Evolutionary conservation across 2,888 invertebrate species (phyloP), one percentile per base, ranked within the genome.

Genomic region (Cheilosia scutellata): DNA sequence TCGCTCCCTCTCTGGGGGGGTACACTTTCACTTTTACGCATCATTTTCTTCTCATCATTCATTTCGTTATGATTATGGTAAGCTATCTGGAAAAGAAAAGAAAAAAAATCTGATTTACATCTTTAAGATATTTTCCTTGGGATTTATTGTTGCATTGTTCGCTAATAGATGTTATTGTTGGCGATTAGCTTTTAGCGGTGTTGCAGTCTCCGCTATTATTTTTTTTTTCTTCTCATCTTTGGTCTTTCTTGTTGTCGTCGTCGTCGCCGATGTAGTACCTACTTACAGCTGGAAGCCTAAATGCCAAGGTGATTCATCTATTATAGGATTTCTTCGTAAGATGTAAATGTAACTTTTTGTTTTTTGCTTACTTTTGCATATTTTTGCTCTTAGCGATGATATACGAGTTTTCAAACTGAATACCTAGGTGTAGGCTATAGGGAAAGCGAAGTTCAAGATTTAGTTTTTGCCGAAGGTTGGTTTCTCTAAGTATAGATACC

Each of bases 21-120:
- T 62, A 53, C 49, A 71, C 86, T 86, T 86, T 86, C 86, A 86
- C 86, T 86, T 82, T 77, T 82, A 82, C 86, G 86, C 86, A 86
- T 86, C 72, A 70, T 77, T 82, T 86, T 82, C 71, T 65, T 27
- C 42, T 37, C 82, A 82, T 86, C 76, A 68, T 31, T 86, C 82
- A 82, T 86, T 63, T 77, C 16, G 66, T 49, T 78, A 72, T 80
- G 80, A 82, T 76, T 76, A 72, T 62, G 72, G 66, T 5, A 58
- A 7, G 47, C 20, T 47, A 20, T 47, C 16, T 71, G 37, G 11
- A 31, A 25, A n/a, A 29, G 40, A 60, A 33, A 53, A 42, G 20
- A 53, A n/a, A 47, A 68, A 72, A 74, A 84, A 44, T 71, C 75
- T 60, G 76, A 86, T 86, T 86, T 86, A 72, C 80, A 86, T 86